Conservation (phyloP, 2,113 vertebrate species). For the Scartelaos histophorus region DNA sequence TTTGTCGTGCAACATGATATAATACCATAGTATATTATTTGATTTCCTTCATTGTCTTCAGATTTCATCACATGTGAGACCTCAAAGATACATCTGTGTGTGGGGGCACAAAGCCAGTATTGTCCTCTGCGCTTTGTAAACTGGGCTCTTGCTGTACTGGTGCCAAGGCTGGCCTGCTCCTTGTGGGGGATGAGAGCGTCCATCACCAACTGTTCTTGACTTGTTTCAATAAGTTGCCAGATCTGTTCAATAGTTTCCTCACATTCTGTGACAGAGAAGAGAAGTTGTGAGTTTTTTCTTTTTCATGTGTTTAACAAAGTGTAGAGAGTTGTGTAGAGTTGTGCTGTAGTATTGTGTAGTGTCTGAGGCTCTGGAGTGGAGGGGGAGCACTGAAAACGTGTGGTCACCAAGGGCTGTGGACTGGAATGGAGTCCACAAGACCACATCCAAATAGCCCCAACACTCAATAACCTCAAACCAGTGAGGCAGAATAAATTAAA, state of each 20-base stretch:
- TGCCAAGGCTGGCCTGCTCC: conserved; percentile 52
- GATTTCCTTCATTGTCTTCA: conserved; percentile 1
- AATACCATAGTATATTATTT: conserved; percentile 8
- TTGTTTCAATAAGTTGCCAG: conserved; percentile 24
- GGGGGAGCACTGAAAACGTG: conserved; percentile 47
- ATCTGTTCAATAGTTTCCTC: background rate
- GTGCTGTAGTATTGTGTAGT: conserved; percentile 35
- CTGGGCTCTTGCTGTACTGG: conserved; percentile 46
- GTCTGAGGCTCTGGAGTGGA: conserved; percentile 42
- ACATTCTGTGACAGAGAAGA: background rate
- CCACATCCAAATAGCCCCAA: conserved; percentile 40
- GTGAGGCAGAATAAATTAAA: background rate
- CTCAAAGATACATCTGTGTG: conserved; percentile 45
- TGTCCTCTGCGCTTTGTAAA: conserved; percentile 57
- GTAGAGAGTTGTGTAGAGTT: conserved; percentile 29
- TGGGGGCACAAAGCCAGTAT: conserved; percentile 57
- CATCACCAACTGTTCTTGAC: conserved; percentile 56
- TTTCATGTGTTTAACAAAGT: conserved; percentile 1
- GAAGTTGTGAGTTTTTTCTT: background rate
- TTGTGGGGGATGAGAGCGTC: conserved; percentile 48
- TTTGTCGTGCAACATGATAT: background rate
- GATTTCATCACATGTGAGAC: conserved; percentile 39
- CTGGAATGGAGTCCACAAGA: conserved; percentile 62
- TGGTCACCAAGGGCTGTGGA: conserved; percentile 68
- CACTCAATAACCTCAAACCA: conserved; percentile 37